A percentile compares a stretch with the other conserved stretches of the same genome.
These are phyloP conservation scores for Cryptomyrus ogoouensis DNA, from an alignment of 2,113 vertebrate species.

Conservation along the genomic window DNA sequence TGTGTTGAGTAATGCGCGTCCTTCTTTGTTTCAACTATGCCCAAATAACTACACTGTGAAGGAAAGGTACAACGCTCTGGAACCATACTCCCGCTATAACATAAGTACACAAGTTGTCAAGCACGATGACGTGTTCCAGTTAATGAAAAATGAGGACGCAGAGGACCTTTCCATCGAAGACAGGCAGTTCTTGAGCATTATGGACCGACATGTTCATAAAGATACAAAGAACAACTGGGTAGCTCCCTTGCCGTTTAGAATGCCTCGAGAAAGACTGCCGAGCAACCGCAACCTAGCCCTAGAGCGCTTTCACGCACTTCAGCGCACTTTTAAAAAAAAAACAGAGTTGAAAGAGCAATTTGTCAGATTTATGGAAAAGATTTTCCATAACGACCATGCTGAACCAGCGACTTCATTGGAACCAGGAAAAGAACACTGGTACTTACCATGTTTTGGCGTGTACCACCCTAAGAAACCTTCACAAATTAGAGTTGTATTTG, in stretches of 20 bases:
- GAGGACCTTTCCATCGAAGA: background rate
- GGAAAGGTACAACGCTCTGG: background rate
- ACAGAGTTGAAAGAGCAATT: background rate
- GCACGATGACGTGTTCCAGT: background rate
- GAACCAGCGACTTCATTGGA: background rate
- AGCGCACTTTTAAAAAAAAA: background rate
- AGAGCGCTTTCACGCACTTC: background rate
- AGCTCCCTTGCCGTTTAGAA: background rate
- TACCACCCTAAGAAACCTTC: background rate
- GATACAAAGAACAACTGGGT: background rate
- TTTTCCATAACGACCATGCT: background rate
- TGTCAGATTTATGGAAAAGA: slow-evolving; percentile 5
- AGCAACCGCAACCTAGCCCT: background rate
- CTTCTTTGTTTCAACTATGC: background rate
- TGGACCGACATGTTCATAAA: background rate
- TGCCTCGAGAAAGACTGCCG: background rate
- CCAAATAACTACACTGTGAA: background rate
- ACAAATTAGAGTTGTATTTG: slow-evolving; percentile 33
- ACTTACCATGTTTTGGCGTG: slow-evolving; percentile 12
- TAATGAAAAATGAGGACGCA: background rate
- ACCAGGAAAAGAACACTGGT: slow-evolving; percentile 14
- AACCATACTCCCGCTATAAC: too few relatives aligned
- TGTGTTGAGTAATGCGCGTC: background rate
- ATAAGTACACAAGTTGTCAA: too few relatives aligned
- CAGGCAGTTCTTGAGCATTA: background rate